Percentiles rank a stretch among this genome's conserved stretches.
Evolutionary conservation across 2,797 vertebrate species (phyloP).

Genomic region (Apodemus agrarius): DNA sequence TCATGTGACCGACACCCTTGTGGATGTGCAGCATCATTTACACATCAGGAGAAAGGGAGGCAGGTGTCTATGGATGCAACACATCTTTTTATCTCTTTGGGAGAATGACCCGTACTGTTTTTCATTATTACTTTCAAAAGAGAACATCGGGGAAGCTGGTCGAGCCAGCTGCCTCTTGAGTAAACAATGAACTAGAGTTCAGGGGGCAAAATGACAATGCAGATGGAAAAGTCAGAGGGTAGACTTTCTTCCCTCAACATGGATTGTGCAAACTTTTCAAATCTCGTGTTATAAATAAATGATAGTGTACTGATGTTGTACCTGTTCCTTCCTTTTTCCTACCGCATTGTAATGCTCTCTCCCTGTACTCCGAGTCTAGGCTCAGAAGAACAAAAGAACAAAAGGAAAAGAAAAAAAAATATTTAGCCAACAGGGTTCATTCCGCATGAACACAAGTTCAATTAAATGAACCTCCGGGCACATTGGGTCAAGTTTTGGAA

Average conservation of each 20-base stretch:
- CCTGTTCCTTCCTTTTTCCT: background rate
- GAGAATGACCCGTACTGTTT: background rate
- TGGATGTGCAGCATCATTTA: background rate
- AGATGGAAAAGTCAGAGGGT: constrained; percentile 44
- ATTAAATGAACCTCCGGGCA: background rate
- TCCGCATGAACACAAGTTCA: background rate
- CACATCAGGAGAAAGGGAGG: background rate
- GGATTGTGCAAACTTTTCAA: constrained; percentile 37
- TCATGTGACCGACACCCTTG: background rate
- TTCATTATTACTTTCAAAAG: constrained; percentile 51
- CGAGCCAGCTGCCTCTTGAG: constrained; percentile 7
- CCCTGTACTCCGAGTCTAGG: background rate
- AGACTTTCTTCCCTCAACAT: background rate
- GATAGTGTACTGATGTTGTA: background rate
- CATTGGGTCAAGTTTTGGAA: background rate
- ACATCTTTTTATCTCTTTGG: background rate
- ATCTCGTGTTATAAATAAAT: constrained; percentile 57
- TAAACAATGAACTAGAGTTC: constrained; percentile 51
- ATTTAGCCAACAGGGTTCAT: background rate
- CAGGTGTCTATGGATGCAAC: background rate
- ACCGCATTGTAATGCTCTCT: background rate
- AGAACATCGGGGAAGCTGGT: constrained; percentile 45
- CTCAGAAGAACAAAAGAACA: background rate
- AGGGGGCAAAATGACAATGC: background rate
- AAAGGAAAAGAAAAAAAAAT: constrained; percentile 23